Base-by-base conservation (phyloP, 2,113 vertebrate genomes). In the Hucho hucho region DNA sequence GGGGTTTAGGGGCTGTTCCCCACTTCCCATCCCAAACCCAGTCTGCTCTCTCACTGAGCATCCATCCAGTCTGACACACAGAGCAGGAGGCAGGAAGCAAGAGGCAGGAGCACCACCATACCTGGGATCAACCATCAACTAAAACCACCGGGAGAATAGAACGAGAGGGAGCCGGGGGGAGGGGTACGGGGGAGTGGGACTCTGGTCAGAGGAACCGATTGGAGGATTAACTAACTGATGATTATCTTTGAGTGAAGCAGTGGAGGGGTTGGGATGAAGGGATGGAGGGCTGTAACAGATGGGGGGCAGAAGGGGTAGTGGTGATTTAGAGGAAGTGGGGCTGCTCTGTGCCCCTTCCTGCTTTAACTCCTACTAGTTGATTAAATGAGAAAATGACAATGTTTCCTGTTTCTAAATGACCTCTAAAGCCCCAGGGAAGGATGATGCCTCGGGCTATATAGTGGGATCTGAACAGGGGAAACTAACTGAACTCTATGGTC, bases 11-110 rank as follows among this genome's bases (percentile, higher is more conserved):
- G 67, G 79, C 66, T 70, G 11, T 77, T 66, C 32, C 37, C 70
- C 74, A 71, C 61, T 77, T 86, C 79, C 75, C 64, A 75, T 77
- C 76, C 24, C 75, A 79, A 83, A 81, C 72, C 81, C 29, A 32
- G 72, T 58, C 64, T 12, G 26, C 43, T 82, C 80, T 70, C 78
- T 66, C 66, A 61, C 58, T 70, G 72, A 61, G 74, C 70, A 70
- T 79, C 75, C 26, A 74, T 69, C 58, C 77, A 65, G 16, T 29
- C 53, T 25, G 76, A 81, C 78, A 28, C 64, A 28, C 26, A 16
- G 20, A 61, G 58, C 20, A n/a, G 58, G 58, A n/a, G 4, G 14
- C 49, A 53, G 53, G 53, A 20, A 16, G 53, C 53, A 14, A 20
- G 37, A 43, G 37, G 9, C 37, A 43, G 37, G 37, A 43, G 37